A percentile compares a stretch with the other conserved stretches of the same genome.
These are phyloP conservation scores for Chironex yamaguchii DNA, from an alignment of 30 jellyfish, hydroid and myxozoan genomes.

Conservation along the genomic window DNA sequence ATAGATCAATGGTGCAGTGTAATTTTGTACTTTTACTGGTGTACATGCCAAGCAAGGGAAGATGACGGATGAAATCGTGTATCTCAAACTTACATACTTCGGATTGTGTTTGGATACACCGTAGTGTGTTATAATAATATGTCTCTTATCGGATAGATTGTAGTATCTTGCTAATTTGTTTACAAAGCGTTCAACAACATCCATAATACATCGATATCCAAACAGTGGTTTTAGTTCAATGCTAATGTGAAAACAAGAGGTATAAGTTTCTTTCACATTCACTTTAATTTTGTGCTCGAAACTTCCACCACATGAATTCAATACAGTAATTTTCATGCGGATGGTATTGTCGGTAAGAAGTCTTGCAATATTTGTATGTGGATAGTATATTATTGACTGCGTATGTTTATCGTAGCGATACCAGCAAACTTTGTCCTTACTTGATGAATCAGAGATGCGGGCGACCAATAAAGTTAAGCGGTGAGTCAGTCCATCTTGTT, in stretches of 20 bases:
- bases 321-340: no score
- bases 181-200: background rate
- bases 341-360: no score
- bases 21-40: background rate
- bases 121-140: background rate
- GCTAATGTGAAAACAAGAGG: background rate
- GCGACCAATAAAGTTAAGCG: slow-evolving; percentile 2
- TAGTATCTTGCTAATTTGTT: background rate
- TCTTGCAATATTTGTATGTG: no score
- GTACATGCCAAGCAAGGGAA: background rate
- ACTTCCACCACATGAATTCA: background rate
- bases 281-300: background rate
- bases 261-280: background rate
- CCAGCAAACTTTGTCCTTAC: no score
- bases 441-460: no score
- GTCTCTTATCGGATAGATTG: background rate
- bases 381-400: background rate
- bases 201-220: background rate
- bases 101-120: background rate
- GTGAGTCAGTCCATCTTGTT: slow-evolving; percentile 77
- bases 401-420: background rate
- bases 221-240: background rate
- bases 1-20: background rate
- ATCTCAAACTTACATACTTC: background rate
- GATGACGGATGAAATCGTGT: background rate